A percentile compares a stretch with the other conserved stretches of the same genome.
Evolutionary conservation across 1,140 invertebrate species (phyloP).

Genomic region (Psix sp.): DNA sequence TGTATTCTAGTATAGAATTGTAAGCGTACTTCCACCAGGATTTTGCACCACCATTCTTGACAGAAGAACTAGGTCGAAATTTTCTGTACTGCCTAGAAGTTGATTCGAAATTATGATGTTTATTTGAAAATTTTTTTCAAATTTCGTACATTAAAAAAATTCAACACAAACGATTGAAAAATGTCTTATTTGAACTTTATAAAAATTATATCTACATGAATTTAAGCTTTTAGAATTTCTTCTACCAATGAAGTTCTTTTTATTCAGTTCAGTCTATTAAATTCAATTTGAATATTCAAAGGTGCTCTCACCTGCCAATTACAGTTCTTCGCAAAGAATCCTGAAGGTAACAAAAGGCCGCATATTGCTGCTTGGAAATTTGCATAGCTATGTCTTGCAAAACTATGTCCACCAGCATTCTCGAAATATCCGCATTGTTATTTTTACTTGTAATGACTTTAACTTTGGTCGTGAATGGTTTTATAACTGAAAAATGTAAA

Average conservation of each 20-base stretch:
- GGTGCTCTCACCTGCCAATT: constrained; percentile 79
- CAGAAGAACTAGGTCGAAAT: constrained; percentile 73
- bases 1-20: constrained; percentile 83
- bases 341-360: constrained; percentile 82
- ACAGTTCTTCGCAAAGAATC: constrained; percentile 83
- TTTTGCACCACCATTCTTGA: constrained; percentile 73
- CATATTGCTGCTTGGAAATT: constrained; percentile 84
- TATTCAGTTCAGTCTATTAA: too few relatives aligned
- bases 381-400: constrained; percentile 87
- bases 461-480: constrained; percentile 87
- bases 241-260: too few relatives aligned
- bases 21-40: constrained; percentile 89
- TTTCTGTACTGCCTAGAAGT: constrained; percentile 60
- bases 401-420: constrained; percentile 85
- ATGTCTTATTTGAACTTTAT: too few relatives aligned
- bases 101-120: not conserved
- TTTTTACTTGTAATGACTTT: constrained; percentile 88
- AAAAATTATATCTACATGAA: too few relatives aligned
- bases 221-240: too few relatives aligned
- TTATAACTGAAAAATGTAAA: constrained; percentile 78
- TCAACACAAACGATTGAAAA: too few relatives aligned
- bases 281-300: too few relatives aligned
- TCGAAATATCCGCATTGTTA: constrained; percentile 83
- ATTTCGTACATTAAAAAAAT: not conserved
- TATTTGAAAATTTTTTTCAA: too few relatives aligned